Conservation (phyloP, 2,888 invertebrate genomes). For the Uropetala carovei region DNA sequence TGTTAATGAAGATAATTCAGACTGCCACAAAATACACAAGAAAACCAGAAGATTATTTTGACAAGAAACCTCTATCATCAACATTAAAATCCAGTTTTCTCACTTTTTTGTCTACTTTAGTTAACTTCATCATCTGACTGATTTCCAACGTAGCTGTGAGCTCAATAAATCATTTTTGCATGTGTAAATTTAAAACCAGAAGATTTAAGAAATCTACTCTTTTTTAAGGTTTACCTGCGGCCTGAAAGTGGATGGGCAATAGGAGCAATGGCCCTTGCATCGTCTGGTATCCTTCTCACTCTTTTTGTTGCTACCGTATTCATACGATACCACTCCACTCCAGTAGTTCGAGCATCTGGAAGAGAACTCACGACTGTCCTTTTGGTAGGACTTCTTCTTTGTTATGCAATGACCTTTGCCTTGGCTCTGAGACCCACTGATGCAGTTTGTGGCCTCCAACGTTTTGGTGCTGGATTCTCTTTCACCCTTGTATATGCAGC, state of each 20-base stretch:
- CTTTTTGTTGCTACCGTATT: conserved; percentile 88
- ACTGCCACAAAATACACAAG: too few relatives aligned
- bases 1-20: too few relatives aligned
- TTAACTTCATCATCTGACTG: too few relatives aligned
- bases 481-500: conserved; percentile 99
- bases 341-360: conserved; percentile 97
- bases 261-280: conserved; percentile 93
- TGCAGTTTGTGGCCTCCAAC: conserved; percentile 92
- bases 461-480: conserved; percentile 94
- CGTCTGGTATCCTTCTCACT: conserved; percentile 89
- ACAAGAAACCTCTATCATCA: too few relatives aligned
- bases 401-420: conserved; percentile 94
- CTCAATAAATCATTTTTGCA: too few relatives aligned
- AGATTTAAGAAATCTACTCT: not conserved
- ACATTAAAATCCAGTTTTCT: too few relatives aligned
- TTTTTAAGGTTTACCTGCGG: conserved; percentile 79
- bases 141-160: too few relatives aligned
- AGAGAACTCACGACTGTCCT: conserved; percentile 93
- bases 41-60: too few relatives aligned
- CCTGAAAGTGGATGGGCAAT: conserved; percentile 94
- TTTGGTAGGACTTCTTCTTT: conserved; percentile 91
- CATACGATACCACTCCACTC: conserved; percentile 92
- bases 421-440: conserved; percentile 92
- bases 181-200: too few relatives aligned
- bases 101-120: too few relatives aligned